Conservation (phyloP, 2,888 invertebrate species). For the Melangyna quadrimaculata region DNA sequence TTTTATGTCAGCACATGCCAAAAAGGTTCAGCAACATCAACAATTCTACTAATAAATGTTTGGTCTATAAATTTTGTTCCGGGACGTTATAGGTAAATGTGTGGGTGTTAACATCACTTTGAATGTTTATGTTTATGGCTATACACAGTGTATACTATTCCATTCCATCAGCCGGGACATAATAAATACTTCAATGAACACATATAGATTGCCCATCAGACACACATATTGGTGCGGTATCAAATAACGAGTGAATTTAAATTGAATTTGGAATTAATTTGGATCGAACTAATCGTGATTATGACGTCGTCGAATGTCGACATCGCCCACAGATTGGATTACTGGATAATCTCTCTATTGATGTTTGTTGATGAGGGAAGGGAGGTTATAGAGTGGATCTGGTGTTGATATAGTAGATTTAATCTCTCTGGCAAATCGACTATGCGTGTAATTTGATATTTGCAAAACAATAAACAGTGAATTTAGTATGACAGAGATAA, state of each 20-base stretch:
- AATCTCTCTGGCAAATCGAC: slow-evolving; percentile 24
- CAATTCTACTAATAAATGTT: too few species aligned
- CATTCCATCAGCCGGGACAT: not conserved
- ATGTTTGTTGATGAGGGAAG: not conserved
- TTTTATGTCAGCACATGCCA: not conserved
- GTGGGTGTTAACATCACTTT: slow-evolving; percentile 27
- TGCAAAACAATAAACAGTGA: slow-evolving; percentile 52
- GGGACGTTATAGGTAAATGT: not conserved
- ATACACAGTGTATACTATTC: not conserved
- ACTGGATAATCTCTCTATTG: not conserved
- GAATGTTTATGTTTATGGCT: not conserved
- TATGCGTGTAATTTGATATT: slow-evolving; percentile 55
- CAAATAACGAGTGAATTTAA: slow-evolving; percentile 52
- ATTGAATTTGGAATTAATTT: slow-evolving; percentile 40
- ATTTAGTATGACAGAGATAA: slow-evolving; percentile 26
- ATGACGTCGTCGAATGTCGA: not conserved
- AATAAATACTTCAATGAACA: slow-evolving; percentile 34
- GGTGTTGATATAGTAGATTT: slow-evolving; percentile 29
- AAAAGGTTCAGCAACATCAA: not conserved
- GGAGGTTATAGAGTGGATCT: not conserved
- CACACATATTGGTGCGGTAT: not conserved
- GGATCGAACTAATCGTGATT: slow-evolving; percentile 39
- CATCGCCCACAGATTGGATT: not conserved
- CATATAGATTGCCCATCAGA: not conserved
- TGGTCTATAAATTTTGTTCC: not conserved